phyloP scores from a whole-genome alignment of 2,888 invertebrate genomes.

The Mesopsocus fuscifrons region DNA sequence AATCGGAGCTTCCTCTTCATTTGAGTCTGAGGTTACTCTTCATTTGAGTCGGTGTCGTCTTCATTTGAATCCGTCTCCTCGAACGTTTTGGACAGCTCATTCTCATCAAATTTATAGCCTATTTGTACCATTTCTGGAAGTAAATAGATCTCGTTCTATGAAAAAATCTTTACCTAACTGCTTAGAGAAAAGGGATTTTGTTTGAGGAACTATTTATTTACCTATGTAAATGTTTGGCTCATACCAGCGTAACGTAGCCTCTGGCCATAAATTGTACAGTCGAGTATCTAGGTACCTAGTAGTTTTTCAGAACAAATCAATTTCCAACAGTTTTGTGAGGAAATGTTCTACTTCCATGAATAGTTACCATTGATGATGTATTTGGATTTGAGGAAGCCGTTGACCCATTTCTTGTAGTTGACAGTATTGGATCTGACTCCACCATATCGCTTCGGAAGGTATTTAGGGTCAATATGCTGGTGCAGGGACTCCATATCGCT shows the following conservation, averaged over 20 bases:
- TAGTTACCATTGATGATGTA: neutral
- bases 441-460: conserved; percentile 50
- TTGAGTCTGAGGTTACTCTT: too few relatives aligned
- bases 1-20: too few relatives aligned
- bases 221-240: neutral
- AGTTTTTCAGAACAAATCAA: too few relatives aligned
- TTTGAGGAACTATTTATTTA: neutral
- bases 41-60: too few relatives aligned
- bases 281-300: too few relatives aligned
- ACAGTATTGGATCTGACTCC: conserved; percentile 24
- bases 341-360: neutral
- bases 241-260: too few relatives aligned
- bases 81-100: conserved; percentile 4
- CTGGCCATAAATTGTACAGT: too few relatives aligned
- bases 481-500: conserved; percentile 51
- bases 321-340: too few relatives aligned
- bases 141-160: conserved; percentile 10
- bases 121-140: conserved; percentile 12
- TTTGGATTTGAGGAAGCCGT: conserved; percentile 6
- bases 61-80: too few relatives aligned
- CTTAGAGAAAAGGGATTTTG: conserved; percentile 16
- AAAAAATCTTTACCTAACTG: conserved; percentile 18
- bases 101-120: conserved; percentile 11
- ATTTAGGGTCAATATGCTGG: conserved; percentile 46
- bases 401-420: conserved; percentile 15